Conservation (phyloP, 2,888 invertebrate species). For the Orthonychiurus folsomi region DNA sequence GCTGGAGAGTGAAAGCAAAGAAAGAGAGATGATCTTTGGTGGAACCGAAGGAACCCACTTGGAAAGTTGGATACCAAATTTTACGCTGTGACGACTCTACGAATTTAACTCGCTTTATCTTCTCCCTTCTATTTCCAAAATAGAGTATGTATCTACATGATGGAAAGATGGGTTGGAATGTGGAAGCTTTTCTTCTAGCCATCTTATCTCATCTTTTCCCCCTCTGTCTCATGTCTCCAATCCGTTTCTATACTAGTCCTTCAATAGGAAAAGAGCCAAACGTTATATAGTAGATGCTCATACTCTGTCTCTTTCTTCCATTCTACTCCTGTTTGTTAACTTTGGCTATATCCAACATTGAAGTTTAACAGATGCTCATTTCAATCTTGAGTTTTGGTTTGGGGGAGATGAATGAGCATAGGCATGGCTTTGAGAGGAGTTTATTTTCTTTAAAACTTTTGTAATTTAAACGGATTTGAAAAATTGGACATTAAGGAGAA, state of each 20-base stretch:
- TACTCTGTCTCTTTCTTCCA: too few relatives aligned
- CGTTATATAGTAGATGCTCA: too few relatives aligned
- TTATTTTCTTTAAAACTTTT: not conserved
- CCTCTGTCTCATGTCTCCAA: not conserved
- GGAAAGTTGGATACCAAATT: conserved; percentile 12
- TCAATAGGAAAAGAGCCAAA: too few relatives aligned
- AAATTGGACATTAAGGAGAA: not conserved
- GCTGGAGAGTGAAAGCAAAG: not conserved
- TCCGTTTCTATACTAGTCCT: too few relatives aligned
- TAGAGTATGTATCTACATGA: not conserved
- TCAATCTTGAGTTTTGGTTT: not conserved
- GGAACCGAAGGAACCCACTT: conserved; percentile 10
- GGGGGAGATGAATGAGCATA: not conserved
- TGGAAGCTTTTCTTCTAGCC: not conserved
- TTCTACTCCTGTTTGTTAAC: too few relatives aligned
- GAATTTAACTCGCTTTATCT: conserved; percentile 9
- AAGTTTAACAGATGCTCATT: not conserved
- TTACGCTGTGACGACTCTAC: conserved; percentile 9
- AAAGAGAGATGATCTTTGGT: conserved; percentile 10
- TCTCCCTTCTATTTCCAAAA: not conserved
- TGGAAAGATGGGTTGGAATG: not conserved
- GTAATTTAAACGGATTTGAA: not conserved
- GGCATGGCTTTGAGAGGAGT: not conserved
- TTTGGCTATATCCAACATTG: too few relatives aligned
- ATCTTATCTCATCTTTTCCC: not conserved